Evolutionary conservation across 2,113 vertebrate species (phyloP), one percentile per base, ranked within the genome.

Genomic region (Heterotis niloticus): DNA sequence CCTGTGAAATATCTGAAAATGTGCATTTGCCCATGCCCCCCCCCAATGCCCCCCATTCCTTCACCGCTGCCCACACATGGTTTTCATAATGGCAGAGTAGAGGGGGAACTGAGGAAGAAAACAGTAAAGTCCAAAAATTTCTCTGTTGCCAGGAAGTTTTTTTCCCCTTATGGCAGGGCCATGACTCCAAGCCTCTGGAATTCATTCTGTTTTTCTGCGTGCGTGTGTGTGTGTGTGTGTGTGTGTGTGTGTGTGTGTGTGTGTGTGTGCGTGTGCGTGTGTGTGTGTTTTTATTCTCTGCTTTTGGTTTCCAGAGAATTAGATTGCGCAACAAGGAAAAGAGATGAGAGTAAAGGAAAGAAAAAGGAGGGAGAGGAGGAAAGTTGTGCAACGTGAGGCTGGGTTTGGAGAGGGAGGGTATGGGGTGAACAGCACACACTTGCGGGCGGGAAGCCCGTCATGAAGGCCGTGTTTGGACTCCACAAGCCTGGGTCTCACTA

Each of bases 101-200:
- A 17, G 34, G 34, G 64, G 26, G 29, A 24, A 24, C 28, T 17
- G 13, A 24, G 54, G 44, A 26, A 56, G 64, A 76, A 84, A 84
- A 84, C 79, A 69, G 65, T 67, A 78, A 34, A 52, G n/a, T 79
- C 79, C 81, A 82, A 76, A 84, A 79, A 79, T 78, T 77, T 82
- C 81, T 7, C 81, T 78, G 71, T 74, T 76, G 76, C 59, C 77
- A 72, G 70, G 52, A 72, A 72, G 70, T 83, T 81, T 74, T 82
- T 66, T 66, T 52, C 51, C 23, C 51, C n/a, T 23, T n/a, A 84
- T 75, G 75, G 68, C 75, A 79, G 78, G 78, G 77, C 78, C 68
- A 64, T 84, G 81, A 84, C 81, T 84, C 79, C 76, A 72, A 74
- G 78, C 65, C 81, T 84, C 77, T 81, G 81, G 83, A 81, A 84